Evolutionary conservation across 2,797 vertebrate species (phyloP), one percentile per base, ranked within the genome.

Genomic region (Dermochelys coriacea): DNA sequence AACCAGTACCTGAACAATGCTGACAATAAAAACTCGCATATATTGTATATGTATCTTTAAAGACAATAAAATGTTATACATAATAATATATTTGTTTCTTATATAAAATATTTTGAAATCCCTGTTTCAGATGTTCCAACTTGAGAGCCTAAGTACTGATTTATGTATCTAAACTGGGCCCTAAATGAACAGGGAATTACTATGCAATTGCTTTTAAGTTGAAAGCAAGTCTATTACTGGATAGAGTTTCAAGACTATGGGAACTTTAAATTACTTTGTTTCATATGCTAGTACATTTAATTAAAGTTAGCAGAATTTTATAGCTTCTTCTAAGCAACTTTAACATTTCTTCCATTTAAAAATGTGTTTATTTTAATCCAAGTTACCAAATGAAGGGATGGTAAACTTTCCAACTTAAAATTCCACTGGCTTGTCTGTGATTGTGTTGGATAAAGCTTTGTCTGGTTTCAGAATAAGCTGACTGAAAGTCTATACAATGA

Each of bases 351-450:
- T 90, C 79, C 34, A 61, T 57, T 88, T 71, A 25, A 84, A 79
- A 31, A 87, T 16, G 1, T 18, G 4, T 57, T 85, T 85, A n/a
- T 12, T 79, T 89, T 59, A 37, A 80, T 23, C 47, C 37, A 4
- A 8, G 45, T 14, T 75, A n/a, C 31, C 12, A 89, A 81, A 47
- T 10, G 57, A 93, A 91, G 12, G 12, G 86, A 85, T 12, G 29
- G 8, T 11, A 31, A 45, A 57, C 87, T 71, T 79, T 71, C 64
- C 86, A 47, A 59, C 29, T 57, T 86, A 29, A 86, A 91, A 59
- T 78, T 92, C 52, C 37, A 61, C 59, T 51, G 29, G 37, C 5
- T 86, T 88, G 19, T 51, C 15, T 1, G 1, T 6, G 55, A 79
- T 19, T 64, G n/a, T 59, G 87, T 85, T 71, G 80, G 80, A 80